Evolutionary conservation across 2,113 vertebrate species (phyloP).

Genomic region (Scomber colias): DNA sequence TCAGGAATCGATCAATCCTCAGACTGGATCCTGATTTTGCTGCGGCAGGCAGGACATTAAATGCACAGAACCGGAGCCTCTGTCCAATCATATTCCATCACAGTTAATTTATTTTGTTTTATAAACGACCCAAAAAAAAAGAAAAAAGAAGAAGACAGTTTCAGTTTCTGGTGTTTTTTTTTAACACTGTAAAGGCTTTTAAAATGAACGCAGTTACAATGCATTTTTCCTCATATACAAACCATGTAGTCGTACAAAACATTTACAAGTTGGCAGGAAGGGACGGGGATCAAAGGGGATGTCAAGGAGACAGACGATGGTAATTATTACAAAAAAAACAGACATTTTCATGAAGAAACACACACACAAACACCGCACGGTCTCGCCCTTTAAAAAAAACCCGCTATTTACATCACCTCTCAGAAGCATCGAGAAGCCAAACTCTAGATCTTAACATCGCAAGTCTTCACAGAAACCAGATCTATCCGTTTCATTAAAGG

Average conservation of each 20-base stretch:
- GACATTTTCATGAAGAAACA: constrained; percentile 27
- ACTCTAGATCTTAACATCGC: constrained; percentile 28
- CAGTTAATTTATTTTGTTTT: constrained; percentile 80
- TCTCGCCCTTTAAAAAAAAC: not conserved
- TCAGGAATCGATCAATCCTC: constrained; percentile 2
- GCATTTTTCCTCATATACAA: constrained; percentile 77
- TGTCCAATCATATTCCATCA: constrained; percentile 55
- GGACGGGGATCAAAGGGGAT: constrained; percentile 1
- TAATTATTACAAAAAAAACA: constrained; percentile 15
- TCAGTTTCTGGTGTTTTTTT: constrained; percentile 61
- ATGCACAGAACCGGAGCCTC: constrained; percentile 12
- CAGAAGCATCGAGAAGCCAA: not conserved
- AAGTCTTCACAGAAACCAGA: not conserved
- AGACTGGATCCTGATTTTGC: not conserved
- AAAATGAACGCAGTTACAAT: constrained; percentile 72
- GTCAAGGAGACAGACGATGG: constrained; percentile 23
- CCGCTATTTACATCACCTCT: not conserved
- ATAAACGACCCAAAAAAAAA: constrained; percentile 69
- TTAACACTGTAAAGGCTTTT: constrained; percentile 62
- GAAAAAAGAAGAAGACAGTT: constrained; percentile 63
- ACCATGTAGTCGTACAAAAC: constrained; percentile 83
- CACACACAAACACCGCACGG: not conserved
- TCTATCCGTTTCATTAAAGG: not conserved
- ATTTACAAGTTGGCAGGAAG: constrained; percentile 61
- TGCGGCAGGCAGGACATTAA: not conserved